Conservation (phyloP, 1,140 invertebrate genomes). For the Saxidomus purpurata region DNA sequence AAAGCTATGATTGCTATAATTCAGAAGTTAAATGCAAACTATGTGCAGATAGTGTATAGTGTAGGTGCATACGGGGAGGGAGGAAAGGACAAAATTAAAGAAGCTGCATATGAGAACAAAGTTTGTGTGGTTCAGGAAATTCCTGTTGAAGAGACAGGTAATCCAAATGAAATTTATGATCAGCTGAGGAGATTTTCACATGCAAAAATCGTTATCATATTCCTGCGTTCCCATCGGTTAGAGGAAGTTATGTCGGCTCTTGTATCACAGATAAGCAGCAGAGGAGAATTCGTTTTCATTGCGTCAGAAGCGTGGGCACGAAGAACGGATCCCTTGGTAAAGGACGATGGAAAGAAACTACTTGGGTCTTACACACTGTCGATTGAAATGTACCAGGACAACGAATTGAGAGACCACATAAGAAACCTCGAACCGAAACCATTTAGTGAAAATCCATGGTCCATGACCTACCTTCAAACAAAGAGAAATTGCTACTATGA, state of each 20-base stretch:
- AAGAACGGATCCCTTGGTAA: not conserved
- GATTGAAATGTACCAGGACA: slow-evolving; percentile 32
- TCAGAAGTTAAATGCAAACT: slow-evolving; percentile 42
- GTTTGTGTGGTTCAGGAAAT: slow-evolving; percentile 73
- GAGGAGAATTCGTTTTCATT: slow-evolving; percentile 54
- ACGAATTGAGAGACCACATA: not conserved
- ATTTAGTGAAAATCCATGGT: slow-evolving; percentile 15
- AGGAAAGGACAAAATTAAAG: slow-evolving; percentile 35
- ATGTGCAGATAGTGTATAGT: slow-evolving; percentile 73
- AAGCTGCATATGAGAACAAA: not conserved
- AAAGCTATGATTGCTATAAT: slow-evolving; percentile 88
- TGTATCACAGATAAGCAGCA: slow-evolving; percentile 29
- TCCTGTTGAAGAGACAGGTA: not conserved
- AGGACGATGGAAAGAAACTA: not conserved
- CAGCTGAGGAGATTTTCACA: slow-evolving; percentile 8
- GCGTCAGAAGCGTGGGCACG: slow-evolving; percentile 43
- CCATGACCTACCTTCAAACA: not conserved
- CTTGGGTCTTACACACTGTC: slow-evolving; percentile 21
- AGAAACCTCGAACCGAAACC: not conserved
- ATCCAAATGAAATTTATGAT: slow-evolving; percentile 23
- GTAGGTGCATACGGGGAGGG: slow-evolving; percentile 50
- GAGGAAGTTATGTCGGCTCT: slow-evolving; percentile 7
- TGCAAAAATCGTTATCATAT: slow-evolving; percentile 56
- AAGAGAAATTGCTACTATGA: slow-evolving; percentile 36
- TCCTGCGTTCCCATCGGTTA: slow-evolving; percentile 12